Evolutionary conservation across 2,113 vertebrate genomes (phyloP).

Genomic region (Triplophysa tibetana): DNA sequence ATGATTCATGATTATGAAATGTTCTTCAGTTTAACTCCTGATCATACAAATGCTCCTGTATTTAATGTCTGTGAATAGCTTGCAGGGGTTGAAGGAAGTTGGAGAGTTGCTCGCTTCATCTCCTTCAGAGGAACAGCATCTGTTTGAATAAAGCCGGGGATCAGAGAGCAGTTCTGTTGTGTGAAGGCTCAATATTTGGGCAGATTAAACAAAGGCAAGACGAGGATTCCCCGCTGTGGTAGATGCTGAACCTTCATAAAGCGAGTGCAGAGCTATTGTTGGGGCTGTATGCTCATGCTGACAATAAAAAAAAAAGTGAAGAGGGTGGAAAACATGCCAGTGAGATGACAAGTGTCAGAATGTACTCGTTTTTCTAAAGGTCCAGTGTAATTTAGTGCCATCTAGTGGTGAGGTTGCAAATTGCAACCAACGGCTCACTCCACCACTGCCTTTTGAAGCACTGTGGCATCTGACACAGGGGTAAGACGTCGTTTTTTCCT

Average conservation of each 20-base stretch:
- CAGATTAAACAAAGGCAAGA: neutral
- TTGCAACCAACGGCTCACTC: too few species aligned
- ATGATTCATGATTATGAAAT: constrained; percentile 5
- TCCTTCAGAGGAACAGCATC: constrained; percentile 2
- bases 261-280: neutral
- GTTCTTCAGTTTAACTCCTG: constrained; percentile 41
- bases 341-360: neutral
- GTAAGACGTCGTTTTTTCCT: too few species aligned
- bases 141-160: neutral
- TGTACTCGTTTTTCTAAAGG: too few species aligned
- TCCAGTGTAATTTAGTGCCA: too few species aligned
- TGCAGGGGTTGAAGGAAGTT: neutral
- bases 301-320: neutral
- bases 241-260: neutral
- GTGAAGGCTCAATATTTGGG: neutral
- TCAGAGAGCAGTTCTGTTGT: constrained; percentile 14
- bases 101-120: neutral
- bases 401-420: too few species aligned
- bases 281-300: neutral
- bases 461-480: too few species aligned
- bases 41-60: constrained; percentile 34
- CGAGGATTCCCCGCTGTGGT: neutral
- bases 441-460: too few species aligned
- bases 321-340: neutral
- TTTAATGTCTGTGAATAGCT: constrained; percentile 39